Evolutionary conservation across 1,140 invertebrate species (phyloP).

Genomic region (Dufourea novaeangliae): DNA sequence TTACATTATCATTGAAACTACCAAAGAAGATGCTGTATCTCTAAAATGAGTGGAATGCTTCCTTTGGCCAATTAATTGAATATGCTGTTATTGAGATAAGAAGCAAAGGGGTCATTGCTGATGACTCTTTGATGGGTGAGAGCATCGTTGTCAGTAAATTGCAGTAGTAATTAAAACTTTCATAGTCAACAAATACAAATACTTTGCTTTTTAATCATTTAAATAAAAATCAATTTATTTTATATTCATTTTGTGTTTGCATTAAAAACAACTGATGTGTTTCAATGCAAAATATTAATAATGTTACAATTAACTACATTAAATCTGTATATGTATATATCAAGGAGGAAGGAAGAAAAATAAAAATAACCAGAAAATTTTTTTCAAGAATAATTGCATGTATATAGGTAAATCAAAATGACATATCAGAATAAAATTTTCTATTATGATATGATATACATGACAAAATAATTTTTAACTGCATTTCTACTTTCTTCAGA

Average conservation of each 20-base stretch:
- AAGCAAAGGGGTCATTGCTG: conserved; percentile 60
- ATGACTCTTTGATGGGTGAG: conserved; percentile 62
- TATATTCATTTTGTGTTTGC: not conserved
- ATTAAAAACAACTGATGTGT: not conserved
- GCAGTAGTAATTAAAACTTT: conserved; percentile 42
- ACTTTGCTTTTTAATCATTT: conserved; percentile 1
- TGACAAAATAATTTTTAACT: not conserved
- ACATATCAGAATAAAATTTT: not conserved
- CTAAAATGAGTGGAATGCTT: conserved; percentile 29
- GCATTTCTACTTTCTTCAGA: not conserved
- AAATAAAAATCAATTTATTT: conserved; percentile 13
- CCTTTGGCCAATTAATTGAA: conserved; percentile 58
- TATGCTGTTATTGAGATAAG: conserved; percentile 61
- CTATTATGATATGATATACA: conserved; percentile 9
- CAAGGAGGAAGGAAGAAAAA: not conserved
- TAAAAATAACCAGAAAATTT: not conserved
- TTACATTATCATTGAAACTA: conserved; percentile 1
- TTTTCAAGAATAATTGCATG: not conserved
- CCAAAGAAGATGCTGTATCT: conserved; percentile 18
- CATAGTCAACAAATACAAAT: conserved; percentile 20
- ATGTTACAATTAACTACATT: not conserved
- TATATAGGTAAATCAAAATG: not conserved
- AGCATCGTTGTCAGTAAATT: conserved; percentile 48
- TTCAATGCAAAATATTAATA: not conserved
- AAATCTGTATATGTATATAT: too few relatives aligned